A percentile compares a stretch with the other conserved stretches of the same genome.
Evolutionary conservation across 2,113 vertebrate genomes (phyloP).

Genomic region (Theristicus caerulescens): DNA sequence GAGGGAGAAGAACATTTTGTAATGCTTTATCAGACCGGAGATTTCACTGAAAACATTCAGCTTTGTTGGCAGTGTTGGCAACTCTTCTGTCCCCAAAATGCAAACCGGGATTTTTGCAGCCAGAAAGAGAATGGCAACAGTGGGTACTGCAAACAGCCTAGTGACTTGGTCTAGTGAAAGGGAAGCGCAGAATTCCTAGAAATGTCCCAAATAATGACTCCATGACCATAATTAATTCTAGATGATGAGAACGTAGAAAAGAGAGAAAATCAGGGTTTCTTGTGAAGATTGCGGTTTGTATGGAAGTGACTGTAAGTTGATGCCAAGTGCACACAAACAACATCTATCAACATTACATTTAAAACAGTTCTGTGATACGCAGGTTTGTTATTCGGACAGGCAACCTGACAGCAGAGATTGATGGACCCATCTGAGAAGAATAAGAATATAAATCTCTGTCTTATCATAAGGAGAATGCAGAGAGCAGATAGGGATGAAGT

Average conservation of each 20-base stretch:
- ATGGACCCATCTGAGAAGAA: constrained; percentile 56
- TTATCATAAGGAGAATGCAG: constrained; percentile 53
- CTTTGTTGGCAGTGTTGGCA: not conserved
- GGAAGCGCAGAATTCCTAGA: not conserved
- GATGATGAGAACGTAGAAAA: not conserved
- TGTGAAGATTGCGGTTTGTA: not conserved
- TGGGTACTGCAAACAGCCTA: not conserved
- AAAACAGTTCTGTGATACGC: constrained; percentile 64
- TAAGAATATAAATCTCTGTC: constrained; percentile 74
- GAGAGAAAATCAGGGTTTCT: not conserved
- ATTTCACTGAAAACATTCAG: not conserved
- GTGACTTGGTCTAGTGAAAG: not conserved
- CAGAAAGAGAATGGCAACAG: not conserved
- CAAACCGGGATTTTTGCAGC: not conserved
- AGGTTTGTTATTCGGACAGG: constrained; percentile 56
- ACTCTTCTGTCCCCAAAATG: not conserved
- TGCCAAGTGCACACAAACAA: constrained; percentile 48
- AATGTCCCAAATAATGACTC: not conserved
- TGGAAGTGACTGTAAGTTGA: constrained; percentile 30
- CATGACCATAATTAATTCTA: not conserved
- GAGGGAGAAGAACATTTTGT: not conserved
- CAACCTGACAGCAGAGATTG: constrained; percentile 63
- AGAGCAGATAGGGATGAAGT: constrained; percentile 52
- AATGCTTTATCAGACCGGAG: not conserved
- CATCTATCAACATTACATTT: constrained; percentile 70